Percentiles rank a stretch among this genome's conserved stretches.
Conservation (phyloP, 2,888 invertebrate species). For the Agrypnus murinus region DNA sequence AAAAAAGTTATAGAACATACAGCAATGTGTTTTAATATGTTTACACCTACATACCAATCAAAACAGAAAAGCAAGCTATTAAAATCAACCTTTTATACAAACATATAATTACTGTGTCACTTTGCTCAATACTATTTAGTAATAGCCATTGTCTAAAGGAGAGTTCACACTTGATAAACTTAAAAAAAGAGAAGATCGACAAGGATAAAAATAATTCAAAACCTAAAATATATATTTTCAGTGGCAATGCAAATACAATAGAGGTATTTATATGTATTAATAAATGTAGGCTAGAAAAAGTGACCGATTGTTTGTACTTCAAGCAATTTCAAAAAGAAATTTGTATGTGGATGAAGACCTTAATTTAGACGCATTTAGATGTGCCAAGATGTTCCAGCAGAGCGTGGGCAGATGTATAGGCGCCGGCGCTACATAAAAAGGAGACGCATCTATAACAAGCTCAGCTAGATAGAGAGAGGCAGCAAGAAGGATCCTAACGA, state of each 20-base stretch:
- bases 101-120: conserved; percentile 45
- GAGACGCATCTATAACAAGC: conserved; percentile 31
- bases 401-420: conserved; percentile 57
- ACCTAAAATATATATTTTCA: too few relatives aligned
- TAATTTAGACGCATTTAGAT: conserved; percentile 48
- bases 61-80: conserved; percentile 33
- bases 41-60: conserved; percentile 41
- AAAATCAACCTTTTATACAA: conserved; percentile 41
- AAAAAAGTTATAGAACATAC: conserved; percentile 27
- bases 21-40: conserved; percentile 28
- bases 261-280: too few relatives aligned
- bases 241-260: too few relatives aligned
- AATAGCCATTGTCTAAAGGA: conserved; percentile 19
- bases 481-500: conserved; percentile 49
- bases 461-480: conserved; percentile 53
- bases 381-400: conserved; percentile 52
- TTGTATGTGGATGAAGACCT: conserved; percentile 12
- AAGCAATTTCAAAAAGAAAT: background rate
- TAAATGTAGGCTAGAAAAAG: background rate
- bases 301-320: background rate
- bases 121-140: conserved; percentile 41
- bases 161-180: background rate
- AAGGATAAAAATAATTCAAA: too few relatives aligned
- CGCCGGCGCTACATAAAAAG: conserved; percentile 57
- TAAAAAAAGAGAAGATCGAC: too few relatives aligned